Conservation (phyloP, 2,888 invertebrate genomes). For the Willowsia nigromaculata region DNA sequence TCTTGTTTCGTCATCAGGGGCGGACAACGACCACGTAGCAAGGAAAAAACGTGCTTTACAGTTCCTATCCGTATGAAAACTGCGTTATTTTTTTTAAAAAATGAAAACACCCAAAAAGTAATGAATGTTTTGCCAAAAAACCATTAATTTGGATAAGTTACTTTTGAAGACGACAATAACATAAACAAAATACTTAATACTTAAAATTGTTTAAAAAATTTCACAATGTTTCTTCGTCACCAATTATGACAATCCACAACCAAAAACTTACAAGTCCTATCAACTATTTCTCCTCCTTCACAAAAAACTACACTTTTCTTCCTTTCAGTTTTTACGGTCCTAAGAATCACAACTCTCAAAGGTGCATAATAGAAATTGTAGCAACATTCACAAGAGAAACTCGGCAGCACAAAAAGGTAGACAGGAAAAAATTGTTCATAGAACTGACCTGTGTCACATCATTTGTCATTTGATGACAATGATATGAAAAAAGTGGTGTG, state of each 20-base stretch:
- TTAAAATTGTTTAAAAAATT: background rate
- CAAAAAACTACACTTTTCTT: background rate
- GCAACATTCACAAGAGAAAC: background rate
- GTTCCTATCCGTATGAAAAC: background rate
- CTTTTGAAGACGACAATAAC: background rate
- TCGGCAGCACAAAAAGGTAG: background rate
- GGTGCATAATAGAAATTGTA: background rate
- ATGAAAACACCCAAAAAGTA: background rate
- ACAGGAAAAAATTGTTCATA: background rate
- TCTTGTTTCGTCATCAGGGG: background rate
- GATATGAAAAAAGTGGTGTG: conserved; percentile 29
- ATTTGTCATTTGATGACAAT: conserved; percentile 55
- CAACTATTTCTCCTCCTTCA: background rate
- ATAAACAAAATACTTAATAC: background rate
- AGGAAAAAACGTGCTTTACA: background rate
- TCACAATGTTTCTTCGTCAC: background rate
- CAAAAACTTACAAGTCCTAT: background rate
- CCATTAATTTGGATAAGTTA: background rate
- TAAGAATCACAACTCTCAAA: background rate
- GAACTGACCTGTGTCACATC: conserved; percentile 62
- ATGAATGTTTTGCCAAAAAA: background rate
- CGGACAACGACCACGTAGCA: background rate
- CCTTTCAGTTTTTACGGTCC: background rate
- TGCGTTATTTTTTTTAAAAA: background rate
- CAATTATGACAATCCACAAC: background rate